Evolutionary conservation across 1,140 invertebrate species (phyloP).

Genomic region (Thaumetopoea pityocampa): DNA sequence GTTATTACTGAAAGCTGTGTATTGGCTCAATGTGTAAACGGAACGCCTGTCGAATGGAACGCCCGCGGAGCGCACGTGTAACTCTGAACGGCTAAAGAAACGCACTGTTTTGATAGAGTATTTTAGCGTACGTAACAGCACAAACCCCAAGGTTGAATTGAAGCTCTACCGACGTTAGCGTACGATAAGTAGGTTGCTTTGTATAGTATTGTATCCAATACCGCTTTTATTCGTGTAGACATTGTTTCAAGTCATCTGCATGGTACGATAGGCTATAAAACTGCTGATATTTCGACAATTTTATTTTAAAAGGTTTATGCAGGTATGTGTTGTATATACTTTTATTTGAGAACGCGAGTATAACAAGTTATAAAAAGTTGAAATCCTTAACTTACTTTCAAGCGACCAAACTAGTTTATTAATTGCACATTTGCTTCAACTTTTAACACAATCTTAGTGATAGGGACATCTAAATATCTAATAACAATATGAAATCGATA

Average conservation of each 20-base stretch:
- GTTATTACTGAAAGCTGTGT: slow-evolving; percentile 4
- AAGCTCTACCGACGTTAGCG: slow-evolving; percentile 36
- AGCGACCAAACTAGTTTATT: neutral
- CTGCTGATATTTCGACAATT: neutral
- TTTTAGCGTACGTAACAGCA: slow-evolving; percentile 60
- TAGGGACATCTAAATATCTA: neutral
- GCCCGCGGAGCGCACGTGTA: slow-evolving; percentile 31
- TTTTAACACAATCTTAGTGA: neutral
- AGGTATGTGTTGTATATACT: slow-evolving; percentile 7
- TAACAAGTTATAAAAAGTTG: slow-evolving; percentile 21
- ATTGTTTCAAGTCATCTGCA: neutral
- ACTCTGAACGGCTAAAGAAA: slow-evolving; percentile 30
- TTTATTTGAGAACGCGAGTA: slow-evolving; percentile 19
- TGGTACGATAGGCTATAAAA: neutral
- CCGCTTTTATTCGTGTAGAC: slow-evolving; percentile 16
- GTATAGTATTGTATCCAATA: slow-evolving; percentile 18
- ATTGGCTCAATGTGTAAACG: slow-evolving; percentile 19
- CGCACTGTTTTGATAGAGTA: slow-evolving; percentile 67
- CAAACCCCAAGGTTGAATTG: slow-evolving; percentile 56
- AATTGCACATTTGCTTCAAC: neutral
- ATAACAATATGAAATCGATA: neutral
- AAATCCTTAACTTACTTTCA: slow-evolving; percentile 27
- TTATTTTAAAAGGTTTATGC: neutral
- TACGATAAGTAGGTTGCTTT: slow-evolving; percentile 30
- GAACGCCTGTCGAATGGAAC: slow-evolving; percentile 6